Evolutionary conservation across 2,113 vertebrate species (phyloP).

Genomic region (Ptilonorhynchus violaceus): DNA sequence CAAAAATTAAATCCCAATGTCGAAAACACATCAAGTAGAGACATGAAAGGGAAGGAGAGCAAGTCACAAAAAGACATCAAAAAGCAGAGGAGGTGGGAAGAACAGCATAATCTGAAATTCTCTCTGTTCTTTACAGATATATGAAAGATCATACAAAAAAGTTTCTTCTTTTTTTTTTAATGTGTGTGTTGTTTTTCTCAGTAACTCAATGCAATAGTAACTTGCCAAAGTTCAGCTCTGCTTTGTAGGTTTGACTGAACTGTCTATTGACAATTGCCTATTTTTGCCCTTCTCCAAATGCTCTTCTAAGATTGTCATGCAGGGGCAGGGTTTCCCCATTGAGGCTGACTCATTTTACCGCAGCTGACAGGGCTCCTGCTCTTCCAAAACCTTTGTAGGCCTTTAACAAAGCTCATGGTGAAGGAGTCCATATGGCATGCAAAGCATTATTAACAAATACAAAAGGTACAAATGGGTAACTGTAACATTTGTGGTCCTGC

Average conservation of each 20-base stretch:
- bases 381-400: neutral
- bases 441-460: neutral
- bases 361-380: neutral
- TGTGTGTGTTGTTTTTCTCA: neutral
- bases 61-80: neutral
- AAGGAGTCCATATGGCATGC: neutral
- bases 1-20: neutral
- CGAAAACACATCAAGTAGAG: neutral
- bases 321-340: neutral
- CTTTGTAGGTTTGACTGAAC: neutral
- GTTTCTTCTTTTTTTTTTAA: neutral
- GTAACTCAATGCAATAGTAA: neutral
- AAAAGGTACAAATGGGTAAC: neutral
- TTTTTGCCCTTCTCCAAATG: neutral
- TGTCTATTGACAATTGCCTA: neutral
- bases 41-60: neutral
- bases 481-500: neutral
- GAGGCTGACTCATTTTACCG: neutral
- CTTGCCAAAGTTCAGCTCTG: neutral
- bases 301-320: neutral
- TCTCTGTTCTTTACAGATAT: conserved; percentile 10
- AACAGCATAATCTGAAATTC: conserved; percentile 6
- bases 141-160: neutral
- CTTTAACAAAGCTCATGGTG: neutral
- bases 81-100: neutral